phyloP scores from a whole-genome alignment of 2,888 invertebrate genomes.

The Tineola bisselliella region DNA sequence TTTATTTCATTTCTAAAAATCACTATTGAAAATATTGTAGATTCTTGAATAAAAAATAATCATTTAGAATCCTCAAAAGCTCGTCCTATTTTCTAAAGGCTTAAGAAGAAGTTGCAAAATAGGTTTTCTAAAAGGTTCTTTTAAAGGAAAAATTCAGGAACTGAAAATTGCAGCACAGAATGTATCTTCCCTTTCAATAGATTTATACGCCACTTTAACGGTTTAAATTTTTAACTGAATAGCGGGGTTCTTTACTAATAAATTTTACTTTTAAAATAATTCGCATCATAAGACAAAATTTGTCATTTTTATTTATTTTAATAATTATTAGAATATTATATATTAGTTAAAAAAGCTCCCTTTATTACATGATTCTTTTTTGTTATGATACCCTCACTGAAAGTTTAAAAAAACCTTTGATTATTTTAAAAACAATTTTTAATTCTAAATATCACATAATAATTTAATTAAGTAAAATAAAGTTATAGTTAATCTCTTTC shows the following conservation, averaged over 20 bases:
- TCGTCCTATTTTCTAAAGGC: background rate
- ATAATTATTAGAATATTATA: too few relatives aligned
- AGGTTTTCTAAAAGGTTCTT: background rate
- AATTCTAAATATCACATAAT: too few relatives aligned
- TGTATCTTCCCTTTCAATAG: background rate
- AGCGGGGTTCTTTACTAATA: background rate
- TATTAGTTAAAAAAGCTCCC: too few relatives aligned
- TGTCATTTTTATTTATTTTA: background rate
- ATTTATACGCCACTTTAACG: slow-evolving; percentile 11
- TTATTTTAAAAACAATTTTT: too few relatives aligned
- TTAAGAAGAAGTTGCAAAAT: background rate
- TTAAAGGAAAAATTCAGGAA: background rate
- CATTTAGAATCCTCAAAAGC: background rate
- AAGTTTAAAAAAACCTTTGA: too few relatives aligned
- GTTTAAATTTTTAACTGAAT: slow-evolving; percentile 9
- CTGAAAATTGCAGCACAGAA: background rate
- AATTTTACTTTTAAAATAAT: background rate
- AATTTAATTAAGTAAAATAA: too few relatives aligned
- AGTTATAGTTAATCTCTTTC: too few relatives aligned
- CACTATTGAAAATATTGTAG: too few relatives aligned
- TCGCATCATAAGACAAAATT: background rate
- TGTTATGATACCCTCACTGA: too few relatives aligned
- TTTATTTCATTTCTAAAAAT: too few relatives aligned
- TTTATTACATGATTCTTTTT: too few relatives aligned
- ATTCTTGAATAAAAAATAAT: too few relatives aligned